These are phyloP conservation scores for Circaetus cinerascens DNA, from an alignment of 2,113 vertebrate genomes.

Conservation along the genomic window DNA sequence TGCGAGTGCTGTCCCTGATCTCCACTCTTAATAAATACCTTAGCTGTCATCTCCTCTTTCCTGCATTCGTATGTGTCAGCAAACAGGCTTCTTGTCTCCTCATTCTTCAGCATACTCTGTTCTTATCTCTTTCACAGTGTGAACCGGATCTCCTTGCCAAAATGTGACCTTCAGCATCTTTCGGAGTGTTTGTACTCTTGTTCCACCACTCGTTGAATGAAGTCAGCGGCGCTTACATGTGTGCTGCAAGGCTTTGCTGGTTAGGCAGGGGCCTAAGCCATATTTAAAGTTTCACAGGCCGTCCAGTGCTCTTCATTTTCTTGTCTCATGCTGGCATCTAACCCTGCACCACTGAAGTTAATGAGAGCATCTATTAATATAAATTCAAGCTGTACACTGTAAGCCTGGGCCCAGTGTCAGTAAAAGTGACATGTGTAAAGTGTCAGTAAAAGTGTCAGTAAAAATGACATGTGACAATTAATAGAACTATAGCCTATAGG, in stretches of 20 bases:
- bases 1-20: background rate
- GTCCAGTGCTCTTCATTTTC: background rate
- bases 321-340: background rate
- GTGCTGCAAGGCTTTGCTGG: background rate
- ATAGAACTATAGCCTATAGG: background rate
- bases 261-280: background rate
- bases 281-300: background rate
- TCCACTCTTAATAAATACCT: background rate
- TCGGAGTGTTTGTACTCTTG: background rate
- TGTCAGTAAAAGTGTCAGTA: background rate
- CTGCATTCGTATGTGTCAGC: fast-evolving
- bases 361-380: background rate
- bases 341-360: background rate
- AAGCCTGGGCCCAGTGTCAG: background rate
- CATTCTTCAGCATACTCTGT: background rate
- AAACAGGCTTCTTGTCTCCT: background rate
- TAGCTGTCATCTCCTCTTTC: background rate
- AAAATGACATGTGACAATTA: background rate
- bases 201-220: background rate
- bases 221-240: fast-evolving
- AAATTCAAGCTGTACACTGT: background rate
- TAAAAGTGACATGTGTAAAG: background rate
- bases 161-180: background rate
- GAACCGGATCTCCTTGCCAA: background rate
- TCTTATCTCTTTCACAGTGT: background rate